Evolutionary conservation across 2,888 invertebrate species (phyloP), one percentile per base, ranked within the genome.

Genomic region (Adineta ricciae): DNA sequence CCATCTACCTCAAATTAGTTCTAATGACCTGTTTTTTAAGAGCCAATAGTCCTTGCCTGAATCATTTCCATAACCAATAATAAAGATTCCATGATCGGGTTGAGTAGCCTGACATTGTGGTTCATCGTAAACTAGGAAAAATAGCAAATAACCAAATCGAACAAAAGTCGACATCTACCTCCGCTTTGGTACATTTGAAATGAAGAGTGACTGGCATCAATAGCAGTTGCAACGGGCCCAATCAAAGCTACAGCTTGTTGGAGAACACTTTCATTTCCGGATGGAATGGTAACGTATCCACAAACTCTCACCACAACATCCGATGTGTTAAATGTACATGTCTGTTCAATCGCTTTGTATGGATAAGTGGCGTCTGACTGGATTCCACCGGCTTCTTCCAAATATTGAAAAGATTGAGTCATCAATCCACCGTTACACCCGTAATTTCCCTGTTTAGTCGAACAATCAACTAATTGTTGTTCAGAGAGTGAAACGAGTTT

Each of bases 41-140:
- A 95, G 91, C 94, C 95, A 95, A 90, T 94, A 95, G 90, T 94
- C 94, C n/a, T 90, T 93, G 87, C 93, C 92, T 87, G 93, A 88
- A 16, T 88, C 87, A 5, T 93, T 93, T 87, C 95, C 95, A 91
- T 95, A 95, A 0, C 95, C 95, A 27, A 95, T 94, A 86, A 93
- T 93, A 88, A 95, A 90, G 27, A 95, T 95, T 87, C 95, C 96
- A 89, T 96, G 96, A 91, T 96, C 95, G 64, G 96, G 92, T 86
- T 92, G 91, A 9, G 95, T 95, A 88, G 94, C 93, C 84, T 89
- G 89, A 91, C 96, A 97, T 83, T 93, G 90, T 73, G 93, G 93
- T 87, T 96, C 95, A 89, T 92, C 93, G 91, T 96, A 96, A 86
- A 96, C 93, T 72, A 72, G 49, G 14, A 49, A 49, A 11, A 36